phyloP scores from a whole-genome alignment of 2,797 vertebrate species.

The Varecia variegata region DNA sequence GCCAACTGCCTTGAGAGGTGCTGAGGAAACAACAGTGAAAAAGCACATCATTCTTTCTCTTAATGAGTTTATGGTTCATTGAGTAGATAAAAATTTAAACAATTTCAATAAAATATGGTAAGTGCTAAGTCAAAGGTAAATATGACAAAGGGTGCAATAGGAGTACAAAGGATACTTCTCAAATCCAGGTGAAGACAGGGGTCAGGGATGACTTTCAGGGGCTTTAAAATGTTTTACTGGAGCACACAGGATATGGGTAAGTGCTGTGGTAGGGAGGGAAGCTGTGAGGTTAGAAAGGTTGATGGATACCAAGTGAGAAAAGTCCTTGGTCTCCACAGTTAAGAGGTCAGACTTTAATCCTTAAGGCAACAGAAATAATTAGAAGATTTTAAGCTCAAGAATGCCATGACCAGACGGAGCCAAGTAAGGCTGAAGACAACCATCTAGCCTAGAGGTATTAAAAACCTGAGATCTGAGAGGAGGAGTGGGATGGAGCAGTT shows the following conservation, averaged over 20 bases:
- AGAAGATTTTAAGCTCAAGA: background rate
- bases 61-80: background rate
- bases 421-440: background rate
- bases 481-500: background rate
- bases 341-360: background rate
- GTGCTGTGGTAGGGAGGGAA: background rate
- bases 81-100: background rate
- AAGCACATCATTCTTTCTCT: background rate
- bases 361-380: background rate
- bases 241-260: background rate
- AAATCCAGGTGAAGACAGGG: background rate
- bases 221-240: background rate
- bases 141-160: background rate
- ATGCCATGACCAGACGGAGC: background rate
- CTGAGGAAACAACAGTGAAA: background rate
- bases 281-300: background rate
- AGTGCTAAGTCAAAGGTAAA: background rate
- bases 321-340: background rate
- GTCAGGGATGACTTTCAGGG: background rate
- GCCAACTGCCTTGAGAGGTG: background rate
- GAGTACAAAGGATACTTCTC: background rate
- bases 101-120: background rate
- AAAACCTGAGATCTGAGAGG: background rate
- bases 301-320: background rate
- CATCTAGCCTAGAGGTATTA: background rate